phyloP scores from a whole-genome alignment of 2,888 invertebrate genomes.

The Autographa gamma region DNA sequence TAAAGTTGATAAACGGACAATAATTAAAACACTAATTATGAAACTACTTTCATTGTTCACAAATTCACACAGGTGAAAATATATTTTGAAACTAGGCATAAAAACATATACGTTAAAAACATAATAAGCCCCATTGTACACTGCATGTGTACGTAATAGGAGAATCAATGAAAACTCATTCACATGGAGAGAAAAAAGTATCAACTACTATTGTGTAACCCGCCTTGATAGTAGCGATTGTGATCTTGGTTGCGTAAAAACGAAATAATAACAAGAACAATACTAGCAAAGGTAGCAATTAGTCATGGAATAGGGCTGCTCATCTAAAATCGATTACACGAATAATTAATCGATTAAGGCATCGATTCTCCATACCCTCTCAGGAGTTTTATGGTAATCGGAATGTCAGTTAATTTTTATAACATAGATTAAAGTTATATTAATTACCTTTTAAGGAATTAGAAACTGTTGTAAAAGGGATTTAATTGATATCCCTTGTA shows the following conservation, averaged over 20 bases:
- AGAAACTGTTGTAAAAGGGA: not conserved
- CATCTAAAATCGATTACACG: conserved; percentile 21
- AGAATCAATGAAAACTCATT: conserved; percentile 59
- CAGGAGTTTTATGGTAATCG: conserved; percentile 8
- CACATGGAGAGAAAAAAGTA: conserved; percentile 56
- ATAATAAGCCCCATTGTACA: conserved; percentile 48
- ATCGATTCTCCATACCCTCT: conserved; percentile 30
- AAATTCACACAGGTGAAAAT: conserved; percentile 41
- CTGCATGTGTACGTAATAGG: conserved; percentile 43
- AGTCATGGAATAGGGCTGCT: conserved; percentile 58
- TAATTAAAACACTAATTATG: not conserved
- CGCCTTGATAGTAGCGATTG: conserved; percentile 43
- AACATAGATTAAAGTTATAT: not conserved
- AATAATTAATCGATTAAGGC: conserved; percentile 25
- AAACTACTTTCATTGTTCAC: conserved; percentile 10
- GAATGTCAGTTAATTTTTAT: conserved; percentile 17
- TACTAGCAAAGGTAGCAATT: conserved; percentile 68
- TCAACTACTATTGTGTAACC: conserved; percentile 52
- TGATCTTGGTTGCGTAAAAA: conserved; percentile 69
- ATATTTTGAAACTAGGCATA: conserved; percentile 26
- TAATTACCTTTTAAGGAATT: not conserved
- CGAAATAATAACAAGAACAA: conserved; percentile 70
- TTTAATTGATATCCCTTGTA: not conserved
- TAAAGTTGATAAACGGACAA: not conserved
- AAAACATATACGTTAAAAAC: conserved; percentile 44